Evolutionary conservation across 2,113 vertebrate genomes (phyloP), one percentile per base, ranked within the genome.

Genomic region (Coreoperca whiteheadi): DNA sequence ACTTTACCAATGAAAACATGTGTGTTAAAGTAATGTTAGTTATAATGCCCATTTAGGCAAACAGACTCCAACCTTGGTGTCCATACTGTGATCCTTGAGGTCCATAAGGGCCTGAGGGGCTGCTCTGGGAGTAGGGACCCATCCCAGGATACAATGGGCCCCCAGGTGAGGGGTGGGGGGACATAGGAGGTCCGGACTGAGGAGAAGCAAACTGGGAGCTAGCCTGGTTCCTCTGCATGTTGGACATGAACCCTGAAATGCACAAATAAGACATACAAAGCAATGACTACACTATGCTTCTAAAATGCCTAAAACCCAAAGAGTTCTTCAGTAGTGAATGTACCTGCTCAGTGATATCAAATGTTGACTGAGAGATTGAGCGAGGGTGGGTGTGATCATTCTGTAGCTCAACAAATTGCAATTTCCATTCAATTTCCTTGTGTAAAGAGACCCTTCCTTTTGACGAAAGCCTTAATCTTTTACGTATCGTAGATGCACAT

Each of bases 21-120:
- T 11, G 20, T 34, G 16, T 48, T 74, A 8, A 56, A 57, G 34
- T 20, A 37, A 51, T 14, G 16, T 59, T 37, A 48, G 4, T 43
- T 43, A 39, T 46, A 25, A 83, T 30, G 12, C 7, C 1, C 0
- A 41, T 74, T 37, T 9, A 51, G 56, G 21, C 8, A 72, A 61
- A 78, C 20, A 39, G 39, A 4, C 39, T 86, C 91, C 88, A 94
- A 98, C 98, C 98, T 97, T 97, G 97, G 86, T 97, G 97, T 93
- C 97, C 97, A 84, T 97, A 99, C 79, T 97, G 97, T 87, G 96
- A 95, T 92, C 97, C 96, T 89, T 98, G 97, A 74, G 97, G 94
- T 89, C 97, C 97, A 4, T 98, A 99, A 82, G 96, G 93, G 89
- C 96, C 96, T 60, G 96, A 91, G 54, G 96, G 95, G 90, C 96